Evolutionary conservation across 35 echinoderm and acorn worm genomes (phyloP), one percentile per base, ranked within the genome.

Genomic region (Nesometra sesokonis): DNA sequence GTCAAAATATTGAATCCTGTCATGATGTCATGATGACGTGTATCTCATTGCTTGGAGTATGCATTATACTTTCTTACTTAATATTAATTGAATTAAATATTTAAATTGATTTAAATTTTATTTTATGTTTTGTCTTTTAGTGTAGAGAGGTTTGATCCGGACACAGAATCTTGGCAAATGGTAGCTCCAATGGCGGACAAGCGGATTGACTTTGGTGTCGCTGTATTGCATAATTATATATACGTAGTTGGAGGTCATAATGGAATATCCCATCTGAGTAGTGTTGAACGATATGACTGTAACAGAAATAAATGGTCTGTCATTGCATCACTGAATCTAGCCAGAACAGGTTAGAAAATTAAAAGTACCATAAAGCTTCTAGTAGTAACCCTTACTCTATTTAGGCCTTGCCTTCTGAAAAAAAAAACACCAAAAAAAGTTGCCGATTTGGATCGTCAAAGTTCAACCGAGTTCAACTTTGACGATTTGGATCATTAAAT

Each of bases 241-340:
- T 99, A 99, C 76, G 93, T 99, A 19, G 96, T 99, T 0, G 96
- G 96, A 31, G 96, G 96, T 4, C 96, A 99, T 85, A 91, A 99
- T 83, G 96, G 96, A 34, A 88, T 85, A 15, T 82, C 84, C 82
- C 90, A 99, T 80, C 82, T 99, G 21, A 92, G 86, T 38, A 94
- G 92, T 86, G 93, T 94, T 32, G 96, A 99, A 83, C 87, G 82
- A 36, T 99, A 99, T 79, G 93, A 99, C 86, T 81, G 90, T 21
- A 90, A 91, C 32, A 80, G 90, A 78, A 86, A 92, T 84, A 93
- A 83, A 23, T 99, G 96, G 96, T 89, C 91, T 11, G 77, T 80
- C 2, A 90, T 99, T 13, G 52, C 90, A 32, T 82, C 96, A 5
- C 92, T 99, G 92, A 86, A 57, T 30, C 80, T 88, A 78, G 85